Base-by-base conservation (phyloP, 1,140 invertebrate genomes). In the Fopius arisanus region DNA sequence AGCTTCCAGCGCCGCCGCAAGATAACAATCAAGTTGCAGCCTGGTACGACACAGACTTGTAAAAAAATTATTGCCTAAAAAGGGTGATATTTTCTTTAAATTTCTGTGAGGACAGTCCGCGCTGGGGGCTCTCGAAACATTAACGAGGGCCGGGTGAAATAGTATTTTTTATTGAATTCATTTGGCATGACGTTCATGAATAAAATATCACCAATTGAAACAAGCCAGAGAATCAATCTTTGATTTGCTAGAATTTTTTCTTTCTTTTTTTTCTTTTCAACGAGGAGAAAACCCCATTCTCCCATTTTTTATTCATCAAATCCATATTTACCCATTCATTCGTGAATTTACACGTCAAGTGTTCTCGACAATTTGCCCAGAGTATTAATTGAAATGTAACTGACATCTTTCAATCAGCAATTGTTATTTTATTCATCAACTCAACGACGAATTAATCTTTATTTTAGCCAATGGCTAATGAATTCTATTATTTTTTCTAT, bases 11-110 rank as follows among this genome's bases (percentile, higher is more conserved):
- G 78, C 96, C 95, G 51, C 95, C 96, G 65, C 94, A 94, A 79
- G 95, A 96, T 84, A 95, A 96, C 87, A 95, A 93, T 83, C 95
- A 96, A 82, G 92, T 96, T 68, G 95, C 96, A 77, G 95, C 96
- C 79, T 97, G 96, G 96, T 97, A 97, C 89, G 97, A 98, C 88
- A 98, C 97, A 76, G 97, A 98, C 88, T 92, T 98, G 80, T 98
- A 94, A 89, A 80, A 77, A 78, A 76, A 79, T 14, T 0, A 28
- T 2, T 9, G 9, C 16, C 1, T 5, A 28, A 59, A 59, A 59
- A 59, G 0, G 23, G 19, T n/a, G 19, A 59, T n/a, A 3, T 29
- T 33, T 54, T 54, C 28, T 69, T 51, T 43, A 51, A 31, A 29
- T 73, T 3, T 59, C 54, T 59, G 54, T 19, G 19, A 26, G 67